Conservation (phyloP, 2,797 vertebrate genomes). For the Anguilla marmorata region DNA sequence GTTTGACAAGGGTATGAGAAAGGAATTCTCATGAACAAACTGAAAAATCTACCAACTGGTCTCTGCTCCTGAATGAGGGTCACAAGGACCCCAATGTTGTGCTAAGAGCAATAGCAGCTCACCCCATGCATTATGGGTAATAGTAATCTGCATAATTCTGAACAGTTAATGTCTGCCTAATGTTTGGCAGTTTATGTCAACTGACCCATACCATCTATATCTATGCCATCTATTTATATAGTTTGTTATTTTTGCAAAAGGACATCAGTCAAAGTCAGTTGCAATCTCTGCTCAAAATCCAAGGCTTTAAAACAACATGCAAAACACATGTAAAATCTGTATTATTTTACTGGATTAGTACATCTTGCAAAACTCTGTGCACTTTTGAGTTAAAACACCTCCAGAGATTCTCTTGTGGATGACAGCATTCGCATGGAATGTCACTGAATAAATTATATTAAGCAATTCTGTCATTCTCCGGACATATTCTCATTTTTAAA, state of each 20-base stretch:
- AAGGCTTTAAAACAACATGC: not conserved
- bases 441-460: not conserved
- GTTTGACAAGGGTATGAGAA: not conserved
- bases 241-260: not conserved
- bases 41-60: not conserved
- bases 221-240: not conserved
- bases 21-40: conserved; percentile 1
- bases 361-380: not conserved
- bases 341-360: not conserved
- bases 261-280: not conserved
- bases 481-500: conserved; percentile 7
- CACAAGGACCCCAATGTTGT: not conserved
- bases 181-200: not conserved
- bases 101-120: not conserved
- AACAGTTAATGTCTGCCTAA: not conserved
- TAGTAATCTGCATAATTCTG: not conserved
- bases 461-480: not conserved
- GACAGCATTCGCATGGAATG: conserved; percentile 3
- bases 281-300: too few species aligned
- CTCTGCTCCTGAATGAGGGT: not conserved
- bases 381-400: not conserved
- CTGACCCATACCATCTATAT: not conserved
- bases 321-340: not conserved
- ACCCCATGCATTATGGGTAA: not conserved
- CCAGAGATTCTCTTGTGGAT: not conserved